phyloP scores from a whole-genome alignment of 2,113 vertebrate genomes.

The Puntigrus tetrazona region DNA sequence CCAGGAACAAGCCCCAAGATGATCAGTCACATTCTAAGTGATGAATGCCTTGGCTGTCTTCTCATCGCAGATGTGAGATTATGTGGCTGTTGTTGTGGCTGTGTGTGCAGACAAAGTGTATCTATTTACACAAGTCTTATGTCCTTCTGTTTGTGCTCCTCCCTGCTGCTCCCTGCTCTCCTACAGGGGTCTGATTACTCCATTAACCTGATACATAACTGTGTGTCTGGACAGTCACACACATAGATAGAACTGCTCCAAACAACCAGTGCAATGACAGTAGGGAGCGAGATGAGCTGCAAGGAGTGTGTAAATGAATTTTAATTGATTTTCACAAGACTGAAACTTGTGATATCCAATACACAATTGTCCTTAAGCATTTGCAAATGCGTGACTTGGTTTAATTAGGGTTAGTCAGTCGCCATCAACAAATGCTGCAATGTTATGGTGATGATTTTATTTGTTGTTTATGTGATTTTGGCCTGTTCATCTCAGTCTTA shows the following conservation, averaged over 20 bases:
- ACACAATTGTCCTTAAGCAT: neutral
- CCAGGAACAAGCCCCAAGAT: conserved; percentile 30
- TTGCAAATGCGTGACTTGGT: conserved; percentile 40
- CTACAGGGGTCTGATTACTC: conserved; percentile 47
- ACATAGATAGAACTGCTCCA: neutral
- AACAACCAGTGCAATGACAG: neutral
- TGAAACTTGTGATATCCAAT: conserved; percentile 30
- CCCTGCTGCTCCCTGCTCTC: conserved; percentile 49
- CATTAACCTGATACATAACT: conserved; percentile 54
- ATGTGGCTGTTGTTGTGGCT: conserved; percentile 43
- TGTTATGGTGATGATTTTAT: neutral
- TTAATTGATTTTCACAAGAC: conserved; percentile 39
- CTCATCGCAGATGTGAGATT: conserved; percentile 38
- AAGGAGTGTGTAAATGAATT: conserved; percentile 27
- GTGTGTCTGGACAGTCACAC: conserved; percentile 37
- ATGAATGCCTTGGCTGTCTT: conserved; percentile 43
- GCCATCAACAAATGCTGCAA: conserved; percentile 14
- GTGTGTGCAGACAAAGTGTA: conserved; percentile 41
- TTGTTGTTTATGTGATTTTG: conserved; percentile 11
- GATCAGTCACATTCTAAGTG: conserved; percentile 43
- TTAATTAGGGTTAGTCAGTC: conserved; percentile 36
- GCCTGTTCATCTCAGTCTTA: conserved; percentile 46
- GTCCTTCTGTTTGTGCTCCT: conserved; percentile 52
- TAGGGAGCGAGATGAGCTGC: neutral
- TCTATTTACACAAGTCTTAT: conserved; percentile 44